Base-by-base conservation (phyloP, 2,888 invertebrate species). In the Scaptomyza parva region DNA sequence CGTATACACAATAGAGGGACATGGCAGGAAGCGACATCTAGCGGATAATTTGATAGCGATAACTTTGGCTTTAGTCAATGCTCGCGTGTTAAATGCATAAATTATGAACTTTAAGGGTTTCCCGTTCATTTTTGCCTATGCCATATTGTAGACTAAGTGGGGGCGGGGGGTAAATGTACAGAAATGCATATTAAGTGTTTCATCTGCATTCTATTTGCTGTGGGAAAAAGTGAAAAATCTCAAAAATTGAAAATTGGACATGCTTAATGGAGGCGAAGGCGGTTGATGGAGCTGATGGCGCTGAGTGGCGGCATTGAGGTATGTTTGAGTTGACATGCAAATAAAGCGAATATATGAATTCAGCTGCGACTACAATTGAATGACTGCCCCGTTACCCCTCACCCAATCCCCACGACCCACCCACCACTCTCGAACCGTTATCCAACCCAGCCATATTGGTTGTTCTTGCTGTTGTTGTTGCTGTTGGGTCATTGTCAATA, bases 241-340 rank as follows among this genome's bases (percentile, higher is more conserved):
- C 39, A 9, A 39, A 17, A 40, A n/a, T n/a, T n/a, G n/a, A n/a
- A n/a, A 28, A 22, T 22, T 35, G 18, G n/a, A 11, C 37, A 54
- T 47, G 17, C 22, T 22, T 17, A 28, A 50, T 52, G 41, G n/a
- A n/a, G n/a, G n/a, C n/a, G n/a, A n/a, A n/a, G n/a, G 33, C 30
- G n/a, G 17, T 35, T 50, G 61, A 51, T 53, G 67, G 55, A 48
- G 65, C 57, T 41, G 33, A 17, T 26, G 18, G 61, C 50, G 45
- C 51, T 51, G 67, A 54, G 55, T n/a, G n/a, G n/a, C n/a, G n/a
- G 61, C 50, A 51, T 54, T 51, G 67, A 54, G 55, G 55, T 18
- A 55, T 52, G 57, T 68, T 67, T 41, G 60, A 70, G 39, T 66
- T 66, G 61, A 71, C 63, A 39, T 45, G 69, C 60, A 73, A 72